Base-by-base conservation (phyloP, 1,140 invertebrate species). In the Drosophila teissieri region DNA sequence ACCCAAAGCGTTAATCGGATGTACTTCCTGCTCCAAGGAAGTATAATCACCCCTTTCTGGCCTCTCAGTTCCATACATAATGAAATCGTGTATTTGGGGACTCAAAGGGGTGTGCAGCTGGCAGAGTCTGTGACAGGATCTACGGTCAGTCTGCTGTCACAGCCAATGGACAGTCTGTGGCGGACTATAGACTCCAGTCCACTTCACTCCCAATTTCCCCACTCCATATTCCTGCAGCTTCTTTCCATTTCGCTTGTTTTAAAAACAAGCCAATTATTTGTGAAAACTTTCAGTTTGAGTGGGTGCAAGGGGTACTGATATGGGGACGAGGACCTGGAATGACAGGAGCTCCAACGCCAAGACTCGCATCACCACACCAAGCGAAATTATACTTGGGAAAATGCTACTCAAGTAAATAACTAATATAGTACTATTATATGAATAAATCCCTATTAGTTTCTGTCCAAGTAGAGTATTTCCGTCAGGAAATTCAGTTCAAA, bases 191-290 rank as follows among this genome's bases (percentile, higher is more conserved):
- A 58, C 45, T 31, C 8, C 40, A 34, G 12, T 36, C 15, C 60
- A 69, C 36, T 36, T 34, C 49, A 6, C 8, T 15, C 11, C 12
- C 34, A 34, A 67, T 40, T 3, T 3, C 2, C 63, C 19, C 63
- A n/a, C 39, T 73, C 27, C 44, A 73, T 24, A 37, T 42, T 15
- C 27, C 36, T 15, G 19, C 39, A 45, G 24, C 70, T 65, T 72
- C 24, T 31, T 72, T 58, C 54, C 67, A 72, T 60, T 73, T 72
- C 45, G 45, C 53, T 73, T 73, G 48, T 73, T 73, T 73, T 78
- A 61, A 80, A 85, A 85, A 85, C 79, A 78, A 79, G 70, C 76
- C 83, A 86, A 88, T 86, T 86, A 86, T 82, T 73, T 79, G 78
- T 56, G 63, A 78, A 69, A 74, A 73, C 54, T 73, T 68, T 39